These are phyloP conservation scores for Bos javanicus DNA, from an alignment of 2,113 vertebrate genomes.

Conservation along the genomic window DNA sequence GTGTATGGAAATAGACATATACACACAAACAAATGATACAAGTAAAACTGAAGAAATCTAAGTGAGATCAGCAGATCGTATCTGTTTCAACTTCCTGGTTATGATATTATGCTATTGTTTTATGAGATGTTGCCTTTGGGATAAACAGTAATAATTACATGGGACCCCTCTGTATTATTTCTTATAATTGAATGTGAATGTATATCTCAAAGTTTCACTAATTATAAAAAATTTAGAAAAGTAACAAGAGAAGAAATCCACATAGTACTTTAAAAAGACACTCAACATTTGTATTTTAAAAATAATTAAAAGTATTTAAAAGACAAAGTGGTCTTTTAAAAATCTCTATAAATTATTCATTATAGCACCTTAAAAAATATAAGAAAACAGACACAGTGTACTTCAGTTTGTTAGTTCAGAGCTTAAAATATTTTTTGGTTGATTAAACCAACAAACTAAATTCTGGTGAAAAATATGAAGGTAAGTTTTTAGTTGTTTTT, in stretches of 20 bases:
- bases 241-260: background rate
- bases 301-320: background rate
- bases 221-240: background rate
- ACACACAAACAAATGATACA: background rate
- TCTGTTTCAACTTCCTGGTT: background rate
- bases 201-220: background rate
- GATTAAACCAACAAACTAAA: background rate
- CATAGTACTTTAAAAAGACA: background rate
- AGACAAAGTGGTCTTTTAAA: background rate
- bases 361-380: background rate
- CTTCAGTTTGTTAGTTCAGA: background rate
- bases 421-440: background rate
- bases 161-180: background rate
- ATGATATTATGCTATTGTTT: background rate
- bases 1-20: background rate
- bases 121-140: background rate
- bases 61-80: background rate
- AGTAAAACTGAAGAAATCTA: background rate
- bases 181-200: background rate
- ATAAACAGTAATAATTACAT: background rate
- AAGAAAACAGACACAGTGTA: background rate
- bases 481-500: background rate
- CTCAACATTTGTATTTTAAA: background rate
- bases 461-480: background rate
- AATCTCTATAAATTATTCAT: background rate